These are phyloP conservation scores for Artibeus lituratus DNA, from an alignment of 2,797 vertebrate species.

Conservation along the genomic window DNA sequence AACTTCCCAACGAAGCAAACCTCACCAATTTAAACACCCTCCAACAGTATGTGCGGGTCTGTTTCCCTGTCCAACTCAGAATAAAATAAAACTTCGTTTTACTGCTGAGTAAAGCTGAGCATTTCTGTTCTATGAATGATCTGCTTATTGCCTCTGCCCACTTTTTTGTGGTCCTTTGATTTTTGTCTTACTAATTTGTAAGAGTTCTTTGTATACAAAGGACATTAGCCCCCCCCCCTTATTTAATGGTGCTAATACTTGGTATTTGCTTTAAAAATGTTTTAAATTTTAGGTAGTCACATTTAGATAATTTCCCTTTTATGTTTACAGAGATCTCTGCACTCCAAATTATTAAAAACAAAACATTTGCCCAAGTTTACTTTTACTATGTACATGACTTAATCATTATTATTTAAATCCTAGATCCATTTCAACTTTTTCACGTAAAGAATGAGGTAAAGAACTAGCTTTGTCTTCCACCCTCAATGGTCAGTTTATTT, in stretches of 20 bases:
- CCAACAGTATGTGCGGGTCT: neutral
- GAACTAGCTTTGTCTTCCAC: neutral
- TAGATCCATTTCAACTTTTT: neutral
- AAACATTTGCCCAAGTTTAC: neutral
- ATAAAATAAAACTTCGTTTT: constrained; percentile 18
- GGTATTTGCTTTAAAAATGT: neutral
- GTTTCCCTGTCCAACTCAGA: neutral
- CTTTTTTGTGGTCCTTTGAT: neutral
- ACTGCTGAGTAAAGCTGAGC: neutral
- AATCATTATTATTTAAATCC: constrained; percentile 5
- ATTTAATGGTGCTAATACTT: neutral
- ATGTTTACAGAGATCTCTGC: neutral
- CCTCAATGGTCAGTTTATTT: neutral
- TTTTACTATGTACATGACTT: neutral
- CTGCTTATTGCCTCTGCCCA: neutral
- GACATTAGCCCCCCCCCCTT: neutral
- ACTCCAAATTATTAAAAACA: constrained; percentile 9
- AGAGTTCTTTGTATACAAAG: neutral
- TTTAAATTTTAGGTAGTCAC: neutral
- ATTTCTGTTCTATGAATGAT: neutral
- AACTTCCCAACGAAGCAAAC: neutral
- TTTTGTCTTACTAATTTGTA: neutral
- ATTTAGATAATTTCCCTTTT: neutral
- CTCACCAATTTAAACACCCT: constrained; percentile 18
- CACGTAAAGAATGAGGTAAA: neutral